Base-by-base conservation (phyloP, 1,140 invertebrate genomes). In the Brachionus angularis region DNA sequence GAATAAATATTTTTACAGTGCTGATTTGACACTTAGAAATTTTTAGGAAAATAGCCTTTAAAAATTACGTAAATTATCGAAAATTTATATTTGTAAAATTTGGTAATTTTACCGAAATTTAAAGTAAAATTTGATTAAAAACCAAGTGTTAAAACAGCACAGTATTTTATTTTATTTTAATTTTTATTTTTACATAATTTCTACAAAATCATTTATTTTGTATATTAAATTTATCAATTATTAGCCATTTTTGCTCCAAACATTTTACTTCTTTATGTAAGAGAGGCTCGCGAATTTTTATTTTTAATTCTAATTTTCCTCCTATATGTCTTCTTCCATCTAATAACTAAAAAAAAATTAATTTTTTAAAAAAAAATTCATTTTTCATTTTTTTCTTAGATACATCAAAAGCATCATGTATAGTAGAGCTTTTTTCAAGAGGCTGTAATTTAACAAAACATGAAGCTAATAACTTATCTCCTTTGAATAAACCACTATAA, bases 191-290 rank as follows among this genome's bases (percentile, higher is more conserved):
- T n/a, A n/a, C n/a, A n/a, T n/a, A n/a, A n/a, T n/a, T n/a, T n/a
- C n/a, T n/a, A n/a, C n/a, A n/a, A n/a, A n/a, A n/a, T n/a, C n/a
- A n/a, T n/a, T n/a, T n/a, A n/a, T n/a, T n/a, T n/a, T n/a, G n/a
- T n/a, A n/a, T n/a, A n/a, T n/a, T 55, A 31, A 83, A 82, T 74
- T 82, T 77, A 72, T 84, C 85, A 72, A 86, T 84, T 49, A 91
- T 86, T 0, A 97, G 84, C 94, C 94, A 97, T 79, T 93, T 93
- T 77, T 96, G 91, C 36, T 88, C 88, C 12, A 89, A 86, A 78
- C 90, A 87, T 76, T 94, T 91, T 0, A 96, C 87, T 83, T 96
- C 90, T 76, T 93, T 93, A 5, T 87, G 87, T 25, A 90, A 79
- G 39, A 97, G 86, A 1, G 95, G 94, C 79, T 94, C 90, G 42